Conservation (phyloP, 2,797 vertebrate genomes). For the Chanos chanos region DNA sequence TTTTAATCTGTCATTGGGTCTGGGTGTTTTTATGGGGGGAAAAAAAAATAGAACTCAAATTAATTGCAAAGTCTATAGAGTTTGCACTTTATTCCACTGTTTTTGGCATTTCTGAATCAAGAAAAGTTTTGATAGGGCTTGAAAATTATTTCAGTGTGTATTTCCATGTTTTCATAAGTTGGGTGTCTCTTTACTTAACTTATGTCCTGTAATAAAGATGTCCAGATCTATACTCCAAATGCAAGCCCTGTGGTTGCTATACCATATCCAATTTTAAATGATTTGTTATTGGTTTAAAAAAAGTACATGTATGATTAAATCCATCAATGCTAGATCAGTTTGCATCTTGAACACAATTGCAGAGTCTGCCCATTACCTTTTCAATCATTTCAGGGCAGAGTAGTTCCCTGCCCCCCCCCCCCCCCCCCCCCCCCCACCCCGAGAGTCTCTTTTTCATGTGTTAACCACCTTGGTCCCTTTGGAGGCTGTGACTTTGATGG, state of each 20-base stretch:
- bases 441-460: too few species aligned
- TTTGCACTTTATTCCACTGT: conserved; percentile 40
- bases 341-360: background rate
- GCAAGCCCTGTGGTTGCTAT: conserved; percentile 38
- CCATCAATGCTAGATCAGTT: background rate
- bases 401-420: too few species aligned
- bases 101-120: conserved; percentile 26
- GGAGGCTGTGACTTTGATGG: too few species aligned
- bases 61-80: conserved; percentile 30
- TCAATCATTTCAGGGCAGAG: background rate
- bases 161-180: conserved; percentile 31
- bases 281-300: conserved; percentile 26
- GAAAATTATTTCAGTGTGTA: conserved; percentile 29
- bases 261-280: conserved; percentile 46
- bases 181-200: conserved; percentile 29
- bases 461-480: too few species aligned
- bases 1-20: conserved; percentile 36
- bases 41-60: conserved; percentile 12
- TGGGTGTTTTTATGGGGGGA: conserved; percentile 30
- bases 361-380: background rate
- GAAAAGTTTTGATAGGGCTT: conserved; percentile 28
- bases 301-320: background rate
- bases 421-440: too few species aligned
- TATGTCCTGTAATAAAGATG: conserved; percentile 37
- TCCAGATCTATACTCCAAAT: conserved; percentile 41